Evolutionary conservation across 2,113 vertebrate species (phyloP), one percentile per base, ranked within the genome.

Genomic region (Danionella cerebrum): DNA sequence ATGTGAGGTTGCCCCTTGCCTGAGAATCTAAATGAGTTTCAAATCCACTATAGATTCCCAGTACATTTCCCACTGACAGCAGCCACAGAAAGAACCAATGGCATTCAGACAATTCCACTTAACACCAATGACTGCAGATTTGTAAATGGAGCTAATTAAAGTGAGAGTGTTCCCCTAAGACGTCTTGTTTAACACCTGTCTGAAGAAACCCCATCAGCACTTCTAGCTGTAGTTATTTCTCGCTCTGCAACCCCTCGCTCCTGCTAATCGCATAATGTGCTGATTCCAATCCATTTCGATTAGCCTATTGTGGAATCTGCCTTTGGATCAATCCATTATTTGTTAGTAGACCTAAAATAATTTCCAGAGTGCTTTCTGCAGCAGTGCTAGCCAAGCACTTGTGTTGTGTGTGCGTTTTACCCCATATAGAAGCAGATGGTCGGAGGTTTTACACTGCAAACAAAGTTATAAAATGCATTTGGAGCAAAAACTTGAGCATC

Each of bases 111-210:
- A 77, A 47, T 21, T 53, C 53, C 7, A 45, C 69, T 71, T 78
- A 76, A 81, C 78, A 80, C 13, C 29, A 21, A 31, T 45, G 52
- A 76, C 65, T 71, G 75, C 67, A 75, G 77, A 78, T 83, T 79
- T 70, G 71, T 71, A 76, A 77, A 68, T 78, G 51, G 70, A 65
- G 77, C 69, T 80, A 83, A 85, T 84, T 83, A 72, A 63, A 72
- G 57, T 22, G 47, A 73, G 63, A 70, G 47, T 38, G 36, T 53
- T 70, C 57, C 57, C 50, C 24, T 54, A 65, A 68, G 73, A 70
- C 76, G 70, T 72, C 69, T 58, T 63, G 69, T 77, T 82, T 64
- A 79, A 70, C 48, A 55, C 74, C 67, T 60, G 63, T 68, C 54
- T 50, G 7, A 59, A 51, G 51, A 67, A 48, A 39, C 47, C 19